Conservation (phyloP, 1,140 invertebrate genomes). For the Microplitis mediator region DNA sequence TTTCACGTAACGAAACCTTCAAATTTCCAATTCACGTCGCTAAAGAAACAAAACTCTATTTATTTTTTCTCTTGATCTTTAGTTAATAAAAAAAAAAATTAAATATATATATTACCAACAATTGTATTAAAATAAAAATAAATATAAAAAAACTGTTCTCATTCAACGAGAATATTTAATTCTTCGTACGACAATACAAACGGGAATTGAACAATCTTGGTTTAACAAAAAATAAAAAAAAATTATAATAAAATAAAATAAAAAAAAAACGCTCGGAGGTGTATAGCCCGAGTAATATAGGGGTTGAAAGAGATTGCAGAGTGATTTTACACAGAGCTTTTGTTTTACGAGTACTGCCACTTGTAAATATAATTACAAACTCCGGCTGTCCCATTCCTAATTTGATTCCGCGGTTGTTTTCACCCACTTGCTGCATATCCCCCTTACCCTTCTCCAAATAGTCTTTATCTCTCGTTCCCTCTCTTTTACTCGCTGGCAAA, state of each 20-base stretch:
- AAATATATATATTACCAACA: neutral
- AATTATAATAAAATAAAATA: neutral
- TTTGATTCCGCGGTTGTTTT: conserved; percentile 63
- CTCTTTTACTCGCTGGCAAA: conserved; percentile 19
- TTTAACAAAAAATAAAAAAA: neutral
- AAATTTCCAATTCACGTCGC: neutral
- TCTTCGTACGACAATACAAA: neutral
- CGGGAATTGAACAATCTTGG: conserved; percentile 60
- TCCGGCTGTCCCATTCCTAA: conserved; percentile 45
- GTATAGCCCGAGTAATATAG: neutral
- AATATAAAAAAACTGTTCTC: neutral
- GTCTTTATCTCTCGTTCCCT: neutral
- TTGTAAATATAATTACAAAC: conserved; percentile 63
- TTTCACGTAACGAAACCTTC: too few species aligned
- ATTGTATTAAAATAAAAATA: too few species aligned
- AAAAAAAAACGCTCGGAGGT: neutral
- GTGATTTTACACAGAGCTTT: conserved; percentile 39
- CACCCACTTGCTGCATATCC: conserved; percentile 39
- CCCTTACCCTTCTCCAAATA: neutral
- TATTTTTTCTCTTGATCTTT: neutral
- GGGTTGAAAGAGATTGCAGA: neutral
- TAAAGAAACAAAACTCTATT: too few species aligned
- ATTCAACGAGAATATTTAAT: conserved; percentile 7
- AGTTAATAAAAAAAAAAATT: neutral
- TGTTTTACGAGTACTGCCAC: conserved; percentile 59